Conservation (phyloP, 1,140 invertebrate species). For the Bombyx mandarina region DNA sequence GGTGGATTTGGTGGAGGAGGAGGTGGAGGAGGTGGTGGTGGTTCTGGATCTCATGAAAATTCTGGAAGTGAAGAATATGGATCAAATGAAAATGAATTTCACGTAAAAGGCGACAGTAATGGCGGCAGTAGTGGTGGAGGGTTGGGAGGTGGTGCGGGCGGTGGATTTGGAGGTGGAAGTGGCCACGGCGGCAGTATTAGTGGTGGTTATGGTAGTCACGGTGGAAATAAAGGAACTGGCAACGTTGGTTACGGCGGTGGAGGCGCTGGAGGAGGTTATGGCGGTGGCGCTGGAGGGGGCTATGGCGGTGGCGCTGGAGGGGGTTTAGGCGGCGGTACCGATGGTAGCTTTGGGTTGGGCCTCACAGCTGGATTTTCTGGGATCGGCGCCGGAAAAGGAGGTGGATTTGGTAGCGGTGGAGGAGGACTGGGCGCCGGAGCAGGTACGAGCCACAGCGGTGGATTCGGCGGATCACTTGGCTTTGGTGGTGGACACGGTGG, state of each 20-base stretch:
- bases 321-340: constrained; percentile 1
- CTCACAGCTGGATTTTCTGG: too few relatives aligned
- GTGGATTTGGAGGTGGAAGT: constrained; percentile 12
- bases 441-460: constrained; percentile 16
- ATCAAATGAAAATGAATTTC: constrained; percentile 1
- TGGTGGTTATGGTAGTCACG: constrained; percentile 13
- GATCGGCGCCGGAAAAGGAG: constrained; percentile 11
- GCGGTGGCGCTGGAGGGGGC: constrained; percentile 13
- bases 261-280: constrained; percentile 13
- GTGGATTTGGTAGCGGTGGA: constrained; percentile 12
- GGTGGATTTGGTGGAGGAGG: constrained; percentile 14
- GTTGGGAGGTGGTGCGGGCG: constrained; percentile 17
- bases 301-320: constrained; percentile 14
- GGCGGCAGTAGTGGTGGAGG: constrained; percentile 19
- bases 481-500: constrained; percentile 12
- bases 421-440: constrained; percentile 14
- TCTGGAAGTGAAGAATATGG: constrained; percentile 17
- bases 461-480: constrained; percentile 10
- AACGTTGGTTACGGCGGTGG: constrained; percentile 13
- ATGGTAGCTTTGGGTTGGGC: too few relatives aligned
- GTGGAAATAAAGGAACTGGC: constrained; percentile 12
- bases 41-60: constrained; percentile 16
- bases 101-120: constrained; percentile 7
- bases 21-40: constrained; percentile 18
- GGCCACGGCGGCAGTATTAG: constrained; percentile 8